phyloP scores from a whole-genome alignment of 1,140 invertebrate genomes.

The Rhopalosiphum padi region DNA sequence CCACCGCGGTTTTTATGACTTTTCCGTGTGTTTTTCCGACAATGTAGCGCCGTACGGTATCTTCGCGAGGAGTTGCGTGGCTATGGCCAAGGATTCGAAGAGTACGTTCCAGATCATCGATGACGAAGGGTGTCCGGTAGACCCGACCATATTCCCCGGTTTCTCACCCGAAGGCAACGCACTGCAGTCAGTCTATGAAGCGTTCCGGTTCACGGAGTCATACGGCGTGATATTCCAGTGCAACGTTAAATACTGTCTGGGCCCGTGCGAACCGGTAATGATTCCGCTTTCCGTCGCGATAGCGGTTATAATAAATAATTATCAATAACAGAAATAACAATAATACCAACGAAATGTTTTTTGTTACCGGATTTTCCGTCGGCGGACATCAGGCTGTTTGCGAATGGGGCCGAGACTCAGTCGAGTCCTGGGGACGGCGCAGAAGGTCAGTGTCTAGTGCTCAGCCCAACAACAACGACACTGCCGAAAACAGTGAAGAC shows the following conservation, averaged over 20 bases:
- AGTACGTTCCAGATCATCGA: slow-evolving; percentile 96
- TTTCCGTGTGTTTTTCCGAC: neutral
- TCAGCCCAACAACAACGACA: slow-evolving; percentile 66
- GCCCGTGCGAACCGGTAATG: slow-evolving; percentile 88
- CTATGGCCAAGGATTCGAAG: slow-evolving; percentile 95
- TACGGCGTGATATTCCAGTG: slow-evolving; percentile 97
- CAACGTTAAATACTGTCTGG: slow-evolving; percentile 95
- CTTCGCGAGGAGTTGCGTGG: slow-evolving; percentile 92
- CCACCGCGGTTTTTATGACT: neutral
- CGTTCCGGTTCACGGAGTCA: slow-evolving; percentile 94
- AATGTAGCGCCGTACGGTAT: slow-evolving; percentile 89
- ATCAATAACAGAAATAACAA: neutral
- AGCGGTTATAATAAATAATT: neutral
- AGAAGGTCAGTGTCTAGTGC: slow-evolving; percentile 72
- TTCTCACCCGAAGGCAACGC: slow-evolving; percentile 88
- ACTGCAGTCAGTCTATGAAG: slow-evolving; percentile 89
- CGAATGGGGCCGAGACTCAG: slow-evolving; percentile 84
- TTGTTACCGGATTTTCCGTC: slow-evolving; percentile 57
- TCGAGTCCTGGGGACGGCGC: slow-evolving; percentile 89
- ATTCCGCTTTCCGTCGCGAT: neutral
- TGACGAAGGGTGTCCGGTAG: slow-evolving; percentile 93
- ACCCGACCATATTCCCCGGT: slow-evolving; percentile 90
- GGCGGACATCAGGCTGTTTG: slow-evolving; percentile 74
- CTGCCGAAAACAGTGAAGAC: slow-evolving; percentile 73
- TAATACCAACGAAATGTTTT: neutral